Percentiles rank a stretch among this genome's conserved stretches.
Conservation (phyloP, 2,113 vertebrate genomes). For the Machaerirhynchus nigripectus region DNA sequence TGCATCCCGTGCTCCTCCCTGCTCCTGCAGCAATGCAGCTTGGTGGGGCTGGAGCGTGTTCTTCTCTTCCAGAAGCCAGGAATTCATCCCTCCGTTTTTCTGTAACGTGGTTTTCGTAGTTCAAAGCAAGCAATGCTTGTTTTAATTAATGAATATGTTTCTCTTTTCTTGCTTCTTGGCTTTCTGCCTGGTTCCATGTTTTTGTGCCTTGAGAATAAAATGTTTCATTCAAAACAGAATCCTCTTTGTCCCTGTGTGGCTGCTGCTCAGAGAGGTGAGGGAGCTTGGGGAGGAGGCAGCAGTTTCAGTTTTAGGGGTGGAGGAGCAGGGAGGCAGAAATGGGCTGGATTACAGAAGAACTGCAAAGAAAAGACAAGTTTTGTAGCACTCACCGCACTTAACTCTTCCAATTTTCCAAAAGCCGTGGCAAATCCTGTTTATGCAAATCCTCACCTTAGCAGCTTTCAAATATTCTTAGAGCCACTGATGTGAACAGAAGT, state of each 20-base stretch:
- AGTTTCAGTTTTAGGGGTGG: background rate
- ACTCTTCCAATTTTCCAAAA: background rate
- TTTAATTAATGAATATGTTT: conserved; percentile 48
- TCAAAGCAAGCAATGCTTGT: conserved; percentile 45
- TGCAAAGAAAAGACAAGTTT: background rate
- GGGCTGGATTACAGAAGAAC: background rate
- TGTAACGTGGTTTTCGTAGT: background rate
- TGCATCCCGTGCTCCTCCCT: background rate
- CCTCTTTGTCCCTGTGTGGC: conserved; percentile 5
- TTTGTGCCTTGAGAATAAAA: conserved; percentile 1
- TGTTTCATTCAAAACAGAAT: conserved; percentile 13
- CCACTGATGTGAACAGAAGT: background rate
- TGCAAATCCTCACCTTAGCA: background rate
- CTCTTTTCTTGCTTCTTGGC: conserved; percentile 24
- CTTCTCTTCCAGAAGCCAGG: background rate
- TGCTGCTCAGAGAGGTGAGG: conserved; percentile 20
- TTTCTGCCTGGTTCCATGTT: background rate
- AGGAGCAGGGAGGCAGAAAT: background rate
- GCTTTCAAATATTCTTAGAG: background rate
- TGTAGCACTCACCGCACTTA: background rate
- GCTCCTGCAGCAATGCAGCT: background rate
- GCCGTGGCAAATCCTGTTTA: background rate
- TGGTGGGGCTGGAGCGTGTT: background rate
- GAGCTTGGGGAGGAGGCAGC: background rate
- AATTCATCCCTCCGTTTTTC: background rate